Conservation (phyloP, 2,797 vertebrate genomes). For the Australoheros facetus region DNA sequence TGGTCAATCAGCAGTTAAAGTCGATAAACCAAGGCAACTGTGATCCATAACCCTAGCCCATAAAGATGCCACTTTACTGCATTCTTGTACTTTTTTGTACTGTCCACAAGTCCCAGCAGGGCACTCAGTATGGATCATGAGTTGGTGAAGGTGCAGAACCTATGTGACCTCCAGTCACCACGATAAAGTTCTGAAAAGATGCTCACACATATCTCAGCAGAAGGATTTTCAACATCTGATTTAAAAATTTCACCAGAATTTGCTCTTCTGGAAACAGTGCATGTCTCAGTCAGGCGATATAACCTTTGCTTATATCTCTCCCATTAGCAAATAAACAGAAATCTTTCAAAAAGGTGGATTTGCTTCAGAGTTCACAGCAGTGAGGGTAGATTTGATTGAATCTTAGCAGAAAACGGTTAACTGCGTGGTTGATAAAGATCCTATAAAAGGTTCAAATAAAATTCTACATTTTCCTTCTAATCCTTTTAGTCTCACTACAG, state of each 20-base stretch:
- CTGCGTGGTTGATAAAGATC: background rate
- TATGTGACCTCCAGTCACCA: background rate
- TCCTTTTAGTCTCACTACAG: conserved; percentile 1
- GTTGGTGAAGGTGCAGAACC: background rate
- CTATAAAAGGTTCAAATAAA: background rate
- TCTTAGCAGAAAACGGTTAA: background rate
- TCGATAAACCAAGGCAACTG: background rate
- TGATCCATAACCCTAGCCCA: background rate
- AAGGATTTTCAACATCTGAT: background rate
- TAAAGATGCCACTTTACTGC: background rate
- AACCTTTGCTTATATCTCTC: too few relatives aligned
- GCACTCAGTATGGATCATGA: background rate
- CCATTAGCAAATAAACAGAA: background rate
- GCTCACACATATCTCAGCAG: too few relatives aligned
- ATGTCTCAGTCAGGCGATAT: background rate
- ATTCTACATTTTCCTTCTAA: background rate
- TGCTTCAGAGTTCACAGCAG: background rate
- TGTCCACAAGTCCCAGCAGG: background rate
- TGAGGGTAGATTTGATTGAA: background rate
- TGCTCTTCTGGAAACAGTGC: background rate
- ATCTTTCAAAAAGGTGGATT: background rate
- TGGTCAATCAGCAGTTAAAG: background rate
- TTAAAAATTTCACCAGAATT: background rate
- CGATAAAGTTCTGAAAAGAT: background rate
- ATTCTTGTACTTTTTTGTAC: background rate